Conservation (phyloP, 2,888 invertebrate genomes). For the Hypomecis atomaria region DNA sequence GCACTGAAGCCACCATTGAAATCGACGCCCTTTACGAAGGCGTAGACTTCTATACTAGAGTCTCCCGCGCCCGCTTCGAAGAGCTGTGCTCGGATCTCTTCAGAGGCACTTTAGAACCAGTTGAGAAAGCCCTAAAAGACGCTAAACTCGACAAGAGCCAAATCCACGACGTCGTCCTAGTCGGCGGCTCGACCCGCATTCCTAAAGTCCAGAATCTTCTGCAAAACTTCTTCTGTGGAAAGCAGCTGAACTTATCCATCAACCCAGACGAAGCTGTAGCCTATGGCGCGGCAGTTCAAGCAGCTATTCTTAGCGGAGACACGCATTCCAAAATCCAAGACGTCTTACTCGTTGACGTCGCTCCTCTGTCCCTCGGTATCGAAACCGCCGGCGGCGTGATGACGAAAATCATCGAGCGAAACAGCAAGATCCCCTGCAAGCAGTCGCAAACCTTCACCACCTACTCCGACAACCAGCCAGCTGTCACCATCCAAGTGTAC, state of each 20-base stretch:
- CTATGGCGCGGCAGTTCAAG: constrained; percentile 90
- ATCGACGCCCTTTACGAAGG: constrained; percentile 91
- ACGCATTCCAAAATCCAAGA: constrained; percentile 90
- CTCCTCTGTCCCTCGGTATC: constrained; percentile 88
- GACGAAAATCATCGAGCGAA: constrained; percentile 90
- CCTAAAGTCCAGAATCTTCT: constrained; percentile 91
- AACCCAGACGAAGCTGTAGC: constrained; percentile 94
- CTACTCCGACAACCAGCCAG: constrained; percentile 92
- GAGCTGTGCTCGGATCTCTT: constrained; percentile 90
- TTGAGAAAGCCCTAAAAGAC: constrained; percentile 91
- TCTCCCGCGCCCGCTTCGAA: constrained; percentile 90
- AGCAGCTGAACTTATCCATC: constrained; percentile 89
- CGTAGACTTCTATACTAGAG: constrained; percentile 87
- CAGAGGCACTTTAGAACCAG: constrained; percentile 89
- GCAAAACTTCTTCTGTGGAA: constrained; percentile 90
- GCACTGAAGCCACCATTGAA: constrained; percentile 90
- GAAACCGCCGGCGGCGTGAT: constrained; percentile 94
- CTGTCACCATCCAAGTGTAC: constrained; percentile 89
- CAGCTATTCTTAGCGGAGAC: constrained; percentile 89
- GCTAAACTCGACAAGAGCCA: constrained; percentile 91
- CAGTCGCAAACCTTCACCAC: constrained; percentile 91
- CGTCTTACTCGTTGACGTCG: constrained; percentile 84
- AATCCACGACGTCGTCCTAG: constrained; percentile 92
- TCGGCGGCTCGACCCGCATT: constrained; percentile 92
- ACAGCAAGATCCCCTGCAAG: constrained; percentile 89